Percentiles rank a stretch among this genome's conserved stretches.
Evolutionary conservation across 2,888 invertebrate species (phyloP).

Genomic region (Carpatolechia fugitivella): DNA sequence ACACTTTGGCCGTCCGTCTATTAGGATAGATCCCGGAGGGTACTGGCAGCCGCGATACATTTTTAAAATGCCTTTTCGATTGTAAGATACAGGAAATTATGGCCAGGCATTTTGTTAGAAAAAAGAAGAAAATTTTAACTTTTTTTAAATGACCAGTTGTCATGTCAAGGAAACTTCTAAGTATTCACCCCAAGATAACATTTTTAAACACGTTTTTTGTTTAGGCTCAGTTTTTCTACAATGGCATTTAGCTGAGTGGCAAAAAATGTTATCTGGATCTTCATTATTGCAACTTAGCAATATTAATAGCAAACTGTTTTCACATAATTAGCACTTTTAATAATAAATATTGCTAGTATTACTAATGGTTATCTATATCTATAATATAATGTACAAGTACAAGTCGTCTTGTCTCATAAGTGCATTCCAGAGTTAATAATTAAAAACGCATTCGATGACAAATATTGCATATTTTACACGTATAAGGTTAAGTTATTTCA

Average conservation of each 20-base stretch:
- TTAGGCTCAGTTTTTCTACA: neutral
- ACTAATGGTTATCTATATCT: neutral
- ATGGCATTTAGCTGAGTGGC: neutral
- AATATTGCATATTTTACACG: too few species aligned
- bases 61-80: constrained; percentile 51
- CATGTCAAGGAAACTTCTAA: too few species aligned
- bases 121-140: neutral
- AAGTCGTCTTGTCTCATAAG: neutral
- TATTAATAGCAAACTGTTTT: neutral
- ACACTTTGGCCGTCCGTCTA: constrained; percentile 62
- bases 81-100: constrained; percentile 29
- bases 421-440: neutral
- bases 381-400: neutral
- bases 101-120: constrained; percentile 15
- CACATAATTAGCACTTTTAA: neutral
- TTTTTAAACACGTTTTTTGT: neutral
- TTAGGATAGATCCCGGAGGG: constrained; percentile 46
- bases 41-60: constrained; percentile 42
- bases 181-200: too few species aligned
- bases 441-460: too few species aligned
- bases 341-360: neutral
- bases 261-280: neutral
- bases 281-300: neutral
- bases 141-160: neutral
- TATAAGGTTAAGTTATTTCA: too few species aligned